Percentiles rank a stretch among this genome's conserved stretches.
Conservation (phyloP, 2,797 vertebrate genomes). For the Danionella dracula region DNA sequence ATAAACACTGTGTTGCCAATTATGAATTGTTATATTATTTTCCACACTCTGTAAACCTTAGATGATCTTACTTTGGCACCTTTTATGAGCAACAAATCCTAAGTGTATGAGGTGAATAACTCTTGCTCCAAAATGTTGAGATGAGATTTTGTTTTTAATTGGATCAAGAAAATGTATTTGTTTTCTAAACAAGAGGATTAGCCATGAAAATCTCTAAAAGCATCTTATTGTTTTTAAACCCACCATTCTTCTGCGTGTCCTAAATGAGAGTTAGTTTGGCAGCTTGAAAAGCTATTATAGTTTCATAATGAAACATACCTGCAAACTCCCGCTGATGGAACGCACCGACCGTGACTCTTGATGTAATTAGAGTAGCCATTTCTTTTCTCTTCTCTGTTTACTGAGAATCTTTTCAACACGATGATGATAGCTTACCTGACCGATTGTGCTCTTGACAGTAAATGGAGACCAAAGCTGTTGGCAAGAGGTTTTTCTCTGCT, state of each 20-base stretch:
- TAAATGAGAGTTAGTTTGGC: conserved; percentile 18
- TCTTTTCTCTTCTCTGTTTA: not conserved
- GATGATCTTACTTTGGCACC: too few species aligned
- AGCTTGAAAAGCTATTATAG: not conserved
- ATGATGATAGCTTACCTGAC: not conserved
- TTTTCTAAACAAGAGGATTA: too few species aligned
- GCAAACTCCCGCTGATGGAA: not conserved
- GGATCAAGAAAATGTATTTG: not conserved
- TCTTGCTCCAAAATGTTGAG: too few species aligned
- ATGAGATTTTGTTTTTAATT: too few species aligned
- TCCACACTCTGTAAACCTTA: too few species aligned
- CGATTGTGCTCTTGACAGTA: conserved; percentile 8
- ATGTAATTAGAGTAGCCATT: not conserved
- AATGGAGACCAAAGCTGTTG: conserved; percentile 4
- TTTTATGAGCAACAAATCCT: too few species aligned
- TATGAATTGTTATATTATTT: too few species aligned
- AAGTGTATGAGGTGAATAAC: too few species aligned
- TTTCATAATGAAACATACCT: not conserved
- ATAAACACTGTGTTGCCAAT: too few species aligned
- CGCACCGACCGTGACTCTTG: not conserved
- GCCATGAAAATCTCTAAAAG: too few species aligned
- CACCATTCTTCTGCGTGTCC: too few species aligned
- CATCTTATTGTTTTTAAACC: too few species aligned
- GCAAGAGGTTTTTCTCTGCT: not conserved
- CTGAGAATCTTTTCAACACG: not conserved